A percentile compares a stretch with the other conserved stretches of the same genome.
Conservation (phyloP, 2,888 invertebrate species). For the Nephrotoma flavescens region DNA sequence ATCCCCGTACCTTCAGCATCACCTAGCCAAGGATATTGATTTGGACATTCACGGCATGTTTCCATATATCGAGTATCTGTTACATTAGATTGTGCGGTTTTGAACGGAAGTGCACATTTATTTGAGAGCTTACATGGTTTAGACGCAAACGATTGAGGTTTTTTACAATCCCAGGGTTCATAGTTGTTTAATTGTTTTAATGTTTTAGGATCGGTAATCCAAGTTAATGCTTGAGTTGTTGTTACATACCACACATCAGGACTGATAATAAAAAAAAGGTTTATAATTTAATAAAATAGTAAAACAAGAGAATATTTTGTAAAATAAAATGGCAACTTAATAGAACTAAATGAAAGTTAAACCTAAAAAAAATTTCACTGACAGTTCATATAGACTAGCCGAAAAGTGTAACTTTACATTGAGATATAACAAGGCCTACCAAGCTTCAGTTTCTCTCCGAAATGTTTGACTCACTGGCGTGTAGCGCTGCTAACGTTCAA, state of each 20-base stretch:
- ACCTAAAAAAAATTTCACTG: too few relatives aligned
- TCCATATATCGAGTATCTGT: conserved; percentile 76
- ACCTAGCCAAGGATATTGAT: conserved; percentile 75
- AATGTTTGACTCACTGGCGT: too few relatives aligned
- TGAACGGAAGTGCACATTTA: conserved; percentile 72
- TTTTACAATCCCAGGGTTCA: conserved; percentile 71
- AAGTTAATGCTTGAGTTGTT: conserved; percentile 73
- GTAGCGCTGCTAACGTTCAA: too few relatives aligned
- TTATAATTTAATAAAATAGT: not conserved
- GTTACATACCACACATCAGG: conserved; percentile 80
- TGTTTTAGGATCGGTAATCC: conserved; percentile 76
- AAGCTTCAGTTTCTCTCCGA: too few relatives aligned
- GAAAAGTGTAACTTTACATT: too few relatives aligned
- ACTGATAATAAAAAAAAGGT: conserved; percentile 35
- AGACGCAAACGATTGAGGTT: conserved; percentile 52
- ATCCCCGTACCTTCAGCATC: conserved; percentile 74
- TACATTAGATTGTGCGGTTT: conserved; percentile 57
- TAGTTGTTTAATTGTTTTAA: conserved; percentile 50
- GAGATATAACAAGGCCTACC: too few relatives aligned
- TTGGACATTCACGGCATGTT: conserved; percentile 74
- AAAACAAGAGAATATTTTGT: too few relatives aligned
- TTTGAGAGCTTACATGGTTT: conserved; percentile 66
- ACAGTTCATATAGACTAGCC: too few relatives aligned
- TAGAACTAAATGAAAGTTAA: too few relatives aligned
- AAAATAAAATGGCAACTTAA: too few relatives aligned